Percentiles rank a stretch among this genome's conserved stretches.
Conservation (phyloP, 2,888 invertebrate genomes). For the Dysmachus trigonus region DNA sequence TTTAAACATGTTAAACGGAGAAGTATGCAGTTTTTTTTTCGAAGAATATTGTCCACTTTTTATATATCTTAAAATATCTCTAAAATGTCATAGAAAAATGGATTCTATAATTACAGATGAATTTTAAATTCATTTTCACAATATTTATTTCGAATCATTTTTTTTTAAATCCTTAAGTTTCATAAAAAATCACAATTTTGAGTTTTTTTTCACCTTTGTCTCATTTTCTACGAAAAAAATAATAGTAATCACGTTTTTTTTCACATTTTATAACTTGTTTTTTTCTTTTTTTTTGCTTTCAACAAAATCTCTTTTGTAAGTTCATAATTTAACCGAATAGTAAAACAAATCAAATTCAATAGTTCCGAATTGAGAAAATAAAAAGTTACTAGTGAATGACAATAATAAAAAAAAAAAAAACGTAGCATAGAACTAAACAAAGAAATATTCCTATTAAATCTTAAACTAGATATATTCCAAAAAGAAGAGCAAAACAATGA, state of each 20-base stretch:
- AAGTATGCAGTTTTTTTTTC: not conserved
- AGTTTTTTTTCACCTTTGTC: conserved; percentile 14
- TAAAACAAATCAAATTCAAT: not conserved
- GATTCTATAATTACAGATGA: conserved; percentile 36
- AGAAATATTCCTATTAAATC: conserved; percentile 25
- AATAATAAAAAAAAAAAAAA: conserved; percentile 1
- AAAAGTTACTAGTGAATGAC: not conserved
- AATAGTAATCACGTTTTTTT: conserved; percentile 33
- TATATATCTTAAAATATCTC: conserved; percentile 19
- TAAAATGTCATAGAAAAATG: conserved; percentile 33
- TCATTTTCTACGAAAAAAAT: conserved; percentile 25
- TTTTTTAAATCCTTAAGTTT: conserved; percentile 8
- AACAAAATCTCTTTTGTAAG: not conserved
- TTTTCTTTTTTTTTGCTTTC: not conserved
- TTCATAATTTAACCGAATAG: not conserved
- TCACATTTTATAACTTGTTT: not conserved
- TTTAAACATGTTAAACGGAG: not conserved
- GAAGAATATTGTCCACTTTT: conserved; percentile 30
- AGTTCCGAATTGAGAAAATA: conserved; percentile 19
- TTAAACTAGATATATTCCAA: conserved; percentile 27
- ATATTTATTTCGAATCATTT: conserved; percentile 22
- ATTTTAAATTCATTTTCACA: conserved; percentile 30
- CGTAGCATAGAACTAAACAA: not conserved
- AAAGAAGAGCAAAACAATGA: conserved; percentile 21
- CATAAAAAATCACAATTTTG: conserved; percentile 40